Percentiles rank a stretch among this genome's conserved stretches.
Evolutionary conservation across 1,140 invertebrate genomes (phyloP).

Genomic region (Drosophila bifasciata): DNA sequence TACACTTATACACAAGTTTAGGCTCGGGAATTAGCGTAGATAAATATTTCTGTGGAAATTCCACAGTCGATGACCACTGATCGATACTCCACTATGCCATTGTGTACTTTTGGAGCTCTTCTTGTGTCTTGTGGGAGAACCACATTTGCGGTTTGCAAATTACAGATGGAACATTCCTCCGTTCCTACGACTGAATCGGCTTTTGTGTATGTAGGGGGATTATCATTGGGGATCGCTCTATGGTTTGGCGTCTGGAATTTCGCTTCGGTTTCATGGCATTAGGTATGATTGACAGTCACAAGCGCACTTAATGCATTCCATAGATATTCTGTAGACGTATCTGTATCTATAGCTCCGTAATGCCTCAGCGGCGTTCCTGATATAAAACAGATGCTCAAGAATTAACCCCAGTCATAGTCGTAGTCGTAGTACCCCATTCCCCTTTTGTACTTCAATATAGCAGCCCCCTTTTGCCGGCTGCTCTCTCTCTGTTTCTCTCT

Average conservation of each 20-base stretch:
- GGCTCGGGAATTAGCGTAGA: conserved; percentile 76
- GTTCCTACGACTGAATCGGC: background rate
- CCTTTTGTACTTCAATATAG: conserved; percentile 15
- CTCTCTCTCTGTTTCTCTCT: conserved; percentile 2
- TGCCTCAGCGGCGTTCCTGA: conserved; percentile 49
- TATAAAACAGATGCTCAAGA: conserved; percentile 70
- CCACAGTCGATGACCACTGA: conserved; percentile 56
- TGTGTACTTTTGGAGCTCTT: conserved; percentile 23
- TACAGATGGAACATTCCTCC: conserved; percentile 12
- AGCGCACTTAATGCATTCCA: conserved; percentile 69
- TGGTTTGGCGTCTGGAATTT: conserved; percentile 45
- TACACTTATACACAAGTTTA: conserved; percentile 61
- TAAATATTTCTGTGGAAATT: conserved; percentile 75
- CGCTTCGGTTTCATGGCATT: conserved; percentile 44
- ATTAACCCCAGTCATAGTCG: conserved; percentile 8
- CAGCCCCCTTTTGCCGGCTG: conserved; percentile 45
- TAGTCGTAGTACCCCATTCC: background rate
- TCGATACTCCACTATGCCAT: conserved; percentile 27
- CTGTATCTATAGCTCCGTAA: conserved; percentile 50
- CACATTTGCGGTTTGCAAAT: conserved; percentile 46
- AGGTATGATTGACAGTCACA: conserved; percentile 59
- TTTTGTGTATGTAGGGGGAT: conserved; percentile 15
- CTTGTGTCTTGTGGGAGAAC: conserved; percentile 21
- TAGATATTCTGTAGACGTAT: conserved; percentile 43
- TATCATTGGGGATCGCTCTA: conserved; percentile 25